Conservation (phyloP, 2,797 vertebrate genomes). For the Myoxocephalus aenaeus region DNA sequence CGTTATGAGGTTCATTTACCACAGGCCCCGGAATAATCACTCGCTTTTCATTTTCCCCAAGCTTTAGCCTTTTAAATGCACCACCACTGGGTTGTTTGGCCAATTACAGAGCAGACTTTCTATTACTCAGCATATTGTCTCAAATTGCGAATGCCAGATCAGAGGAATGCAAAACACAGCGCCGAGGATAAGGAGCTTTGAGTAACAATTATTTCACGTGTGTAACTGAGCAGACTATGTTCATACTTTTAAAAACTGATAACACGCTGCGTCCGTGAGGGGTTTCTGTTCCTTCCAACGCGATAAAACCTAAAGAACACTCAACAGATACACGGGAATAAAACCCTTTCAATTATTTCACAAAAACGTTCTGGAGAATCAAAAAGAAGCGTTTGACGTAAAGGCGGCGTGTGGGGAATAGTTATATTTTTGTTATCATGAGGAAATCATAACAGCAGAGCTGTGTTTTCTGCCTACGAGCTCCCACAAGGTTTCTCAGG, state of each 20-base stretch:
- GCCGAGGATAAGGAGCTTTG: slow-evolving; percentile 38
- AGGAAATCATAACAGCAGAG: slow-evolving; percentile 37
- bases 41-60: slow-evolving; percentile 70
- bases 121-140: slow-evolving; percentile 90
- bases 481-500: slow-evolving; percentile 54
- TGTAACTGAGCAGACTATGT: neutral
- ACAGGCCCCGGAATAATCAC: slow-evolving; percentile 72
- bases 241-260: slow-evolving; percentile 40
- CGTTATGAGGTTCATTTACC: slow-evolving; percentile 75
- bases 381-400: slow-evolving; percentile 41
- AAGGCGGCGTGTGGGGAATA: slow-evolving; percentile 41
- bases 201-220: slow-evolving; percentile 58
- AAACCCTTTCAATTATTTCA: slow-evolving; percentile 45
- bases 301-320: slow-evolving; percentile 17
- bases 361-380: slow-evolving; percentile 21
- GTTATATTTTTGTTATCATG: slow-evolving; percentile 21
- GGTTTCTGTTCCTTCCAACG: slow-evolving; percentile 7
- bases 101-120: slow-evolving; percentile 89
- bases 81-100: slow-evolving; percentile 77
- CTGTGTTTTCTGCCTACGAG: slow-evolving; percentile 42
- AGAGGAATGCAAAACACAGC: slow-evolving; percentile 59
- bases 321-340: slow-evolving; percentile 15
- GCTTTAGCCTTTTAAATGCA: slow-evolving; percentile 64
- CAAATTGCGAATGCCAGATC: slow-evolving; percentile 87
- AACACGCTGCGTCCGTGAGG: slow-evolving; percentile 13